Base-by-base conservation (phyloP, 2,113 vertebrate genomes). In the Henicopernis longicauda region DNA sequence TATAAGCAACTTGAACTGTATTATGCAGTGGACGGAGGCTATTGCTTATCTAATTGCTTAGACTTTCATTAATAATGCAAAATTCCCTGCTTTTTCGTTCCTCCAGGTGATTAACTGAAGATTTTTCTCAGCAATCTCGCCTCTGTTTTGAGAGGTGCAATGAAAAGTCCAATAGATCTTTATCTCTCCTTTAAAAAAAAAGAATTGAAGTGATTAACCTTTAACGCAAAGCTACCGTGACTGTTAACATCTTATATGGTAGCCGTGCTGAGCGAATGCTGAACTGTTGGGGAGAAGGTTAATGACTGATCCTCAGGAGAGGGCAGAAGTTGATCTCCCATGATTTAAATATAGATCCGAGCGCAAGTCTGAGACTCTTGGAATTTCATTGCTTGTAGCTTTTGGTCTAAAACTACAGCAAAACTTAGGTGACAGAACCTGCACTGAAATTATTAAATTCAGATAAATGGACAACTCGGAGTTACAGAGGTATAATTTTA, bases 41-140 rank as follows among this genome's bases (percentile, higher is more conserved):
- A 82, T 90, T 95, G 50, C 59, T 95, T 90, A 54, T 16, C 57
- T 94, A 96, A 97, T 94, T 96, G 86, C 82, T 42, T 86, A 73
- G 61, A 52, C 95, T 87, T 95, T 96, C 42, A 88, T 97, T 94
- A 96, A 95, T 94, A 97, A 96, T 97, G 84, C 81, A 96, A 71
- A 95, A 78, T 88, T 85, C 44, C 52, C 59, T 45, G 44, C 54
- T 81, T 94, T 90, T 97, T 83, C 61, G 31, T 96, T 97, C 76
- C 49, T 97, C 71, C 82, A 92, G 85, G 95, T 96, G 94, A 93
- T 97, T 96, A 96, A 84, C 31, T 31, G 86, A 58, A 95, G 94
- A 70, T 80, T 93, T 95, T 88, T n/a, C 92, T 85, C 71, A 38
- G 93, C 78, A 36, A 31, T 87, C 55, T 86, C 20, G 21, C 25